A percentile compares a stretch with the other conserved stretches of the same genome.
phyloP scores from a whole-genome alignment of 2,888 invertebrate species.

The Synergus laeviventris region DNA sequence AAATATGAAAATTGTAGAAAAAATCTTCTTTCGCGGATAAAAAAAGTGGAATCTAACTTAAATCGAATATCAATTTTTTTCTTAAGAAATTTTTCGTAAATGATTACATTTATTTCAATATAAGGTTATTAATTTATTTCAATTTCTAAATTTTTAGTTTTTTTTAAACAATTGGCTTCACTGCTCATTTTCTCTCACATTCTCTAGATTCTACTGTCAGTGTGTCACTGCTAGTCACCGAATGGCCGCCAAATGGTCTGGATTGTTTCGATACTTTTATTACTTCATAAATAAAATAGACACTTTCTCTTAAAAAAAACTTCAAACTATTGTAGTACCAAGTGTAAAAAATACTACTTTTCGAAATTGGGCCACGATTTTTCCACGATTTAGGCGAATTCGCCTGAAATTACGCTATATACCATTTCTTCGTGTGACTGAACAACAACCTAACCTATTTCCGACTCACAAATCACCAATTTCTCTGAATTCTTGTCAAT shows the following conservation, averaged over 20 bases:
- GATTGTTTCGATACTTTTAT: not conserved
- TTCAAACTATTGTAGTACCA: not conserved
- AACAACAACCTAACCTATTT: conserved; percentile 32
- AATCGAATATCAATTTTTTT: not conserved
- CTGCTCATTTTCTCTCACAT: not conserved
- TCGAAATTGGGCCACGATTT: not conserved
- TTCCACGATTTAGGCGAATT: not conserved
- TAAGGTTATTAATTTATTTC: too few relatives aligned
- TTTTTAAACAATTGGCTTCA: not conserved
- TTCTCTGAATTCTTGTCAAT: conserved; percentile 15
- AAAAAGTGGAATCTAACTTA: not conserved
- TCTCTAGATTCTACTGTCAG: too few relatives aligned
- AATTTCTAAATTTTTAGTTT: not conserved
- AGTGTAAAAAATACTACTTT: not conserved
- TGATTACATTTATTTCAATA: not conserved
- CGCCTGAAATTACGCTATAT: conserved; percentile 20
- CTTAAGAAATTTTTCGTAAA: not conserved
- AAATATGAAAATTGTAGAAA: not conserved
- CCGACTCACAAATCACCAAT: not conserved
- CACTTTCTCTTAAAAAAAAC: not conserved
- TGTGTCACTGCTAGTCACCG: conserved; percentile 15
- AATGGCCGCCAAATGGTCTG: conserved; percentile 25
- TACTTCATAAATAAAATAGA: conserved; percentile 5
- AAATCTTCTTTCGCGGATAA: not conserved
- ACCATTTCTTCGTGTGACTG: conserved; percentile 30